phyloP scores from a whole-genome alignment of 1,140 invertebrate species.

The Drosophila pseudoobscura region DNA sequence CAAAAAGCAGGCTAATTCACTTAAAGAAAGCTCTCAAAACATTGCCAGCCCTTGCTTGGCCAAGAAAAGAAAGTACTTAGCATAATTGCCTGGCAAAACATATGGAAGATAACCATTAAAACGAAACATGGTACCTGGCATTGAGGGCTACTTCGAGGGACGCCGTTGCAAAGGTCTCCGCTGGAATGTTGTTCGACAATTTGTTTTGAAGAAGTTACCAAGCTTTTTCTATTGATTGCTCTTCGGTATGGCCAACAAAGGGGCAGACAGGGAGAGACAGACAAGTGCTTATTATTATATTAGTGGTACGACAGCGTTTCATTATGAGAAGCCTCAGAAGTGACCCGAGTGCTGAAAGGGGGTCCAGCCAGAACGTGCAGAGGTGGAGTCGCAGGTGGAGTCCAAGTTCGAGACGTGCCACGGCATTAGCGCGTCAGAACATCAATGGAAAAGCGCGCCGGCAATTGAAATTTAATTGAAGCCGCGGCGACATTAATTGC shows the following conservation, averaged over 20 bases:
- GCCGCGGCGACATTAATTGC: constrained; percentile 62
- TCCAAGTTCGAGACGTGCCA: constrained; percentile 39
- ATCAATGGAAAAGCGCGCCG: constrained; percentile 58
- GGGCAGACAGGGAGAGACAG: constrained; percentile 18
- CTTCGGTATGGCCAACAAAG: constrained; percentile 48
- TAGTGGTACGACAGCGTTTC: constrained; percentile 66
- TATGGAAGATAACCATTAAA: constrained; percentile 60
- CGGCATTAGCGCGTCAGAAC: constrained; percentile 66
- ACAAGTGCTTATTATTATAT: constrained; percentile 78
- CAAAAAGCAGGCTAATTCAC: constrained; percentile 55
- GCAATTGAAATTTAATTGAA: constrained; percentile 75
- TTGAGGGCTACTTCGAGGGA: constrained; percentile 28
- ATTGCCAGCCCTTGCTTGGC: constrained; percentile 44
- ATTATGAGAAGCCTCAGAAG: constrained; percentile 60
- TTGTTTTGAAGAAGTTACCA: constrained; percentile 50
- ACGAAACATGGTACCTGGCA: constrained; percentile 32
- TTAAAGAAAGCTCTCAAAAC: constrained; percentile 71
- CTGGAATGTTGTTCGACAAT: constrained; percentile 35
- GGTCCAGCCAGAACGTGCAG: constrained; percentile 40
- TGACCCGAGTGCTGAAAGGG: constrained; percentile 54
- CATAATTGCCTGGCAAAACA: constrained; percentile 40
- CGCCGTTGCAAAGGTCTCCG: constrained; percentile 21
- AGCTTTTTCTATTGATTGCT: constrained; percentile 45
- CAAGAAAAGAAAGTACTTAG: constrained; percentile 59
- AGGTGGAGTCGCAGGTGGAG: constrained; percentile 26